Conservation (phyloP, 2,113 vertebrate species). For the Oostethus manadensis region DNA sequence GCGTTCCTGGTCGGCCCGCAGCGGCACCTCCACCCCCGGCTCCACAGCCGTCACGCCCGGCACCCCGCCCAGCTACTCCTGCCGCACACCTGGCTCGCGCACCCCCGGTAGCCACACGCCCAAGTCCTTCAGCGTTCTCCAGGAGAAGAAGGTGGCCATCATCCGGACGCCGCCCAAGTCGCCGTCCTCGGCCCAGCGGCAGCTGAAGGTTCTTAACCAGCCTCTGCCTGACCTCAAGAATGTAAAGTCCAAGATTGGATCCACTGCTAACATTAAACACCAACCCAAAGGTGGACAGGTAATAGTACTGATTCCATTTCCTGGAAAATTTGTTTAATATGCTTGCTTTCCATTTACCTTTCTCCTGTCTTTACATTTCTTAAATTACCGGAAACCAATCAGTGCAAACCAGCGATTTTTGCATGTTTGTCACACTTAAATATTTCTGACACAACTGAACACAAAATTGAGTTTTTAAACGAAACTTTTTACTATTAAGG, state of each 20-base stretch:
- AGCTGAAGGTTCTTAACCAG: constrained; percentile 88
- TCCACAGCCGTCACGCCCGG: constrained; percentile 90
- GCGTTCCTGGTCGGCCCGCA: constrained; percentile 85
- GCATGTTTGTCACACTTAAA: too few relatives aligned
- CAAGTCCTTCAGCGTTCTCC: constrained; percentile 85
- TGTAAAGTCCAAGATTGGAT: constrained; percentile 92
- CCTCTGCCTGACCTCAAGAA: constrained; percentile 92
- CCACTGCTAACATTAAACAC: constrained; percentile 88
- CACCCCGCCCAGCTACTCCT: constrained; percentile 88
- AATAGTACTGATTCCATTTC: constrained; percentile 38
- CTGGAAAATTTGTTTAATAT: not conserved
- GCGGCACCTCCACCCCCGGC: constrained; percentile 87
- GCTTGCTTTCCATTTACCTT: not conserved
- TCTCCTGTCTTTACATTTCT: not conserved
- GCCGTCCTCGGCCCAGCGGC: constrained; percentile 84
- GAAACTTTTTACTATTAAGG: too few relatives aligned
- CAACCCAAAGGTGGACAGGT: constrained; percentile 95
- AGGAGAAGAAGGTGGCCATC: constrained; percentile 94
- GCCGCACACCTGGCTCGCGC: constrained; percentile 88
- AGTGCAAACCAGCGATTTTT: not conserved
- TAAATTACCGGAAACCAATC: not conserved
- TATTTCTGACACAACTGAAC: too few relatives aligned
- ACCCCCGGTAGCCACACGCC: constrained; percentile 91
- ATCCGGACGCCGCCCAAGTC: constrained; percentile 94
- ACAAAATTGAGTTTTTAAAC: too few relatives aligned